These are phyloP conservation scores for Drosophila lacteicornis DNA, from an alignment of 1,140 invertebrate species.

Conservation along the genomic window DNA sequence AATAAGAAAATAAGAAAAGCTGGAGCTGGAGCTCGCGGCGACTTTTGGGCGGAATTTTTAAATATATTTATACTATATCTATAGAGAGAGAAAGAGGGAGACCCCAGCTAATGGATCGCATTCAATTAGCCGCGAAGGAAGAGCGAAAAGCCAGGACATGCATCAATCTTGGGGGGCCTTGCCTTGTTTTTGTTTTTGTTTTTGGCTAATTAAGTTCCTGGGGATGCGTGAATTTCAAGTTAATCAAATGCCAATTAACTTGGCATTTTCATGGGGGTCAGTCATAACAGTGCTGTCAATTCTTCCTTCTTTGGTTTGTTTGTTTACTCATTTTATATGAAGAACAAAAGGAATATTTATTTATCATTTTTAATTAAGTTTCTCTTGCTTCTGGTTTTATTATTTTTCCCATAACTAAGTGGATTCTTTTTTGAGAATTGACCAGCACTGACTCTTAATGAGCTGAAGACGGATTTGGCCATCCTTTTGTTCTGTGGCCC, in stretches of 20 bases:
- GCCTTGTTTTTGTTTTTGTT: not conserved
- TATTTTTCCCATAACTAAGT: no score
- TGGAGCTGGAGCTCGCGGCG: not conserved
- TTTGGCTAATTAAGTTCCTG: constrained; percentile 45
- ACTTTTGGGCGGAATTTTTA: constrained; percentile 28
- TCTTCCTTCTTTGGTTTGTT: not conserved
- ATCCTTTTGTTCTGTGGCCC: constrained; percentile 15
- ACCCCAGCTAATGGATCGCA: constrained; percentile 44
- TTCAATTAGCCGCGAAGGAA: constrained; percentile 43
- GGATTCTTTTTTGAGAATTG: not conserved
- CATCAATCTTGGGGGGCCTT: constrained; percentile 25
- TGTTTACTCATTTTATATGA: no score
- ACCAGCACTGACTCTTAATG: not conserved
- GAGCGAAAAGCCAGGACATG: constrained; percentile 5
- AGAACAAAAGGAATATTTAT: no score
- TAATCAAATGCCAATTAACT: constrained; percentile 58
- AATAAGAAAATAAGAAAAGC: not conserved
- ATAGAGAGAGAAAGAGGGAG: not conserved
- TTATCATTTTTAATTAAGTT: no score
- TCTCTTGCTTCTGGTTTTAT: no score
- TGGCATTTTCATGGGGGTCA: constrained; percentile 26
- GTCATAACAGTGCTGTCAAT: constrained; percentile 2
- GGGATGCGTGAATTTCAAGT: constrained; percentile 44
- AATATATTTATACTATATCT: constrained; percentile 2
- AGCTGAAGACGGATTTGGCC: not conserved